Evolutionary conservation across 2,888 invertebrate genomes (phyloP).

Genomic region (Criorhina ranunculi): DNA sequence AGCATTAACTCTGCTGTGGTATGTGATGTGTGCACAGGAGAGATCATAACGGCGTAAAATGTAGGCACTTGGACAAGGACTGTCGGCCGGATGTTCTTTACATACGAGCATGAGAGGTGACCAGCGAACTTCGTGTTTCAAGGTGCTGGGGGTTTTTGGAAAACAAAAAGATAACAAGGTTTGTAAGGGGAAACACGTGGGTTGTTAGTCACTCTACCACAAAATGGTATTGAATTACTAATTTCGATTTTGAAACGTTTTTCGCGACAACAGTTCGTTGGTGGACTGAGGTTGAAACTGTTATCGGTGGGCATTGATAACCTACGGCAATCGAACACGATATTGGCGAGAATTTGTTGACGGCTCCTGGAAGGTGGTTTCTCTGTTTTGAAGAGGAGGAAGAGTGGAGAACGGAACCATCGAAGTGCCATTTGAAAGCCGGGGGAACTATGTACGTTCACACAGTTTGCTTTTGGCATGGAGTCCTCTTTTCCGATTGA

Average conservation of each 20-base stretch:
- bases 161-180: slow-evolving; percentile 1
- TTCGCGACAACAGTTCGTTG: not conserved
- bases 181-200: not conserved
- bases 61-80: slow-evolving; percentile 4
- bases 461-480: too few species aligned
- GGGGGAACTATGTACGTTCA: too few species aligned
- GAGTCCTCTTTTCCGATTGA: too few species aligned
- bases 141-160: slow-evolving; percentile 11
- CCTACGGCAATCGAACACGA: not conserved
- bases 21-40: not conserved
- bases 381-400: not conserved
- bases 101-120: too few species aligned
- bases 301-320: not conserved
- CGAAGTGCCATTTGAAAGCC: too few species aligned
- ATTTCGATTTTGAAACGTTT: slow-evolving; percentile 29
- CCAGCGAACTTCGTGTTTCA: too few species aligned
- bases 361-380: not conserved
- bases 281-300: not conserved
- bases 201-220: not conserved
- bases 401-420: too few species aligned
- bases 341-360: not conserved
- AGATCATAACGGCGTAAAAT: slow-evolving; percentile 3
- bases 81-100: slow-evolving; percentile 1
- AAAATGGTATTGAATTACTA: slow-evolving; percentile 31
- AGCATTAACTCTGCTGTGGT: slow-evolving; percentile 24